These are phyloP conservation scores for Zoanthus sociatus DNA, from an alignment of 92 coral and sea anemone species.

Conservation along the genomic window DNA sequence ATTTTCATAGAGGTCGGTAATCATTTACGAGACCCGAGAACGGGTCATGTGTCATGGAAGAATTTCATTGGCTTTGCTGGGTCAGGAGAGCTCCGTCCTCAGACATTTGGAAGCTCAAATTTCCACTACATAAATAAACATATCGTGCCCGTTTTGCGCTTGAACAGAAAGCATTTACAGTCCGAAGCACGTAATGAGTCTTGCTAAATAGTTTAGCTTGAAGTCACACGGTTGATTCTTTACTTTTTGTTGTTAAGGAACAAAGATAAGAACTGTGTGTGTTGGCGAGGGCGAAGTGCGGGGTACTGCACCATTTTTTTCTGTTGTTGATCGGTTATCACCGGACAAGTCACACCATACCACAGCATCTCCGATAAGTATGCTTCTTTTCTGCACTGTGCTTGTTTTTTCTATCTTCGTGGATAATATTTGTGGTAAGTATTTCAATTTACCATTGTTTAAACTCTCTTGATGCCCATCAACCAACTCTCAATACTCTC, in stretches of 20 bases:
- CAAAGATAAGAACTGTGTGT: too few relatives aligned
- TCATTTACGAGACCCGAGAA: too few relatives aligned
- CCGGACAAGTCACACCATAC: not conserved
- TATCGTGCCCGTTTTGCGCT: not conserved
- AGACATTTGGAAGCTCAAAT: constrained; percentile 3
- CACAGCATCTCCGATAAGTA: not conserved
- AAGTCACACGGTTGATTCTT: too few relatives aligned
- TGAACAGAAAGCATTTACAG: not conserved
- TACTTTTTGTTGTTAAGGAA: too few relatives aligned
- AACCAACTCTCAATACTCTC: not conserved
- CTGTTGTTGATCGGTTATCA: not conserved
- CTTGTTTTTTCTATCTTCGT: not conserved
- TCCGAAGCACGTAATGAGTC: not conserved
- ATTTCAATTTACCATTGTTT: not conserved
- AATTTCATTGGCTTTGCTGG: constrained; percentile 13
- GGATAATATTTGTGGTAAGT: constrained; percentile 1
- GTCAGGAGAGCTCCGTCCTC: constrained; percentile 25
- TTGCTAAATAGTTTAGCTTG: not conserved
- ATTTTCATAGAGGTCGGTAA: too few relatives aligned
- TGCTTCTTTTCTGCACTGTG: not conserved
- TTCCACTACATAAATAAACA: constrained; percentile 12
- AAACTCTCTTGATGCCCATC: not conserved
- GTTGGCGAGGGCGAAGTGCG: too few relatives aligned
- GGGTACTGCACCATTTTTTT: too few relatives aligned
- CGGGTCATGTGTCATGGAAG: not conserved